A percentile compares a stretch with the other conserved stretches of the same genome.
Evolutionary conservation across 2,113 vertebrate genomes (phyloP).

Genomic region (Gadus chalcogrammus): DNA sequence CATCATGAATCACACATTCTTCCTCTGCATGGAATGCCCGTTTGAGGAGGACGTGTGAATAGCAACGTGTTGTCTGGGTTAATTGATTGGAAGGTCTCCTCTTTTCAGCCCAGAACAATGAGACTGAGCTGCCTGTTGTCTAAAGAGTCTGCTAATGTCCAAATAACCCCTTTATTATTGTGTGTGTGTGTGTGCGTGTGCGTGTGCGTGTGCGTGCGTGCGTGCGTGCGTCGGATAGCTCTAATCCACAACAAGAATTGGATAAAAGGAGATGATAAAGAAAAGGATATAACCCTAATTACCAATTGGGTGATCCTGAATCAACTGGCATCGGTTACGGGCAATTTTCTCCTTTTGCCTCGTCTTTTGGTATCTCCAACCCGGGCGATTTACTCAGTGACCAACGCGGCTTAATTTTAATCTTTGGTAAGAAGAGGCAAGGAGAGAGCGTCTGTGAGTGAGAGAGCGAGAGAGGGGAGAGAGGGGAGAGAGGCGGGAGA

Average conservation of each 20-base stretch:
- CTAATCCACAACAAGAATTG: constrained; percentile 51
- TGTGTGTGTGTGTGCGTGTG: too few species aligned
- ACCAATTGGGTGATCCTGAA: constrained; percentile 51
- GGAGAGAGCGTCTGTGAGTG: constrained; percentile 20
- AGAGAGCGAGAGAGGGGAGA: not conserved
- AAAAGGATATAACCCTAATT: constrained; percentile 58
- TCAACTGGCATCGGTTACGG: constrained; percentile 53
- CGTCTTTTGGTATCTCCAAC: constrained; percentile 36
- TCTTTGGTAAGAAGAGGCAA: constrained; percentile 51
- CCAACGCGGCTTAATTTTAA: constrained; percentile 46
- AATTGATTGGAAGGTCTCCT: too few species aligned
- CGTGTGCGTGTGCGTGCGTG: not conserved
- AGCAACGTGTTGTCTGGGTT: too few species aligned
- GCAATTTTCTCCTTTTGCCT: constrained; percentile 41
- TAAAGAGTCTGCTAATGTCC: too few species aligned
- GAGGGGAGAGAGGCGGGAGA: too few species aligned
- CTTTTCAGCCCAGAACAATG: not conserved
- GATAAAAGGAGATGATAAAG: constrained; percentile 57
- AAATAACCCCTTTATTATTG: too few species aligned
- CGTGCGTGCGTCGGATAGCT: constrained; percentile 27
- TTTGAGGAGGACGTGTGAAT: too few species aligned
- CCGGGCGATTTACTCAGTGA: constrained; percentile 63
- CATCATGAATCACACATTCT: too few species aligned
- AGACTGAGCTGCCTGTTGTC: too few species aligned
- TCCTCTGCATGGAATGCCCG: too few species aligned